Percentiles rank a stretch among this genome's conserved stretches.
phyloP scores from a whole-genome alignment of 1,140 invertebrate genomes.

The Zaprionus camerounensis region DNA sequence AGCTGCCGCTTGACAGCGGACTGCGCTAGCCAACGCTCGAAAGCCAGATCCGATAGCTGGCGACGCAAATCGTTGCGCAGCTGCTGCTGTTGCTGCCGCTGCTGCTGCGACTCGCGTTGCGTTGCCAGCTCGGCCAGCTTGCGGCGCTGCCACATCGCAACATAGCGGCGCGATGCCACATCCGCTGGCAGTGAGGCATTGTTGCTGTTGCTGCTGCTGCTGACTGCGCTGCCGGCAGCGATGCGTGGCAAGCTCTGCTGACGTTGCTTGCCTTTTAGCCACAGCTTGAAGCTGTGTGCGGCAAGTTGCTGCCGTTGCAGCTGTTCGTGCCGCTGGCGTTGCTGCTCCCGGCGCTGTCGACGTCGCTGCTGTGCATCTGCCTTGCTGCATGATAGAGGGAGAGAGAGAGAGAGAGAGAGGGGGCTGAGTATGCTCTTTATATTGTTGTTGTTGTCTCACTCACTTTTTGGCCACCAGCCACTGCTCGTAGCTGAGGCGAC shows the following conservation, averaged over 20 bases:
- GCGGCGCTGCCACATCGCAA: not conserved
- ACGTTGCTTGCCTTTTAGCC: not conserved
- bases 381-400: not conserved
- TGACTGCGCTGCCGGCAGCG: not conserved
- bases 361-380: conserved; percentile 10
- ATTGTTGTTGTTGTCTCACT: not conserved
- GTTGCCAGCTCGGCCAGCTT: conserved; percentile 12
- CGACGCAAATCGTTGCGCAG: conserved; percentile 16
- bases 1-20: not conserved
- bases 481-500: conserved; percentile 29
- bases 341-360: not conserved
- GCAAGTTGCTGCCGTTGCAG: conserved; percentile 26
- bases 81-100: conserved; percentile 5
- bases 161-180: not conserved
- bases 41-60: conserved; percentile 29
- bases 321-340: conserved; percentile 11
- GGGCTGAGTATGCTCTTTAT: not conserved
- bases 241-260: not conserved
- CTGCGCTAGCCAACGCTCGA: conserved; percentile 42
- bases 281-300: conserved; percentile 3
- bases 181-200: not conserved
- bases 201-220: no score
- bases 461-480: conserved; percentile 31
- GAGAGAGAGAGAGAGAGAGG: not conserved
- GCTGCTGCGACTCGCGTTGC: not conserved